These are phyloP conservation scores for Pterobdella sp. DNA, from an alignment of 2,888 invertebrate genomes.

Conservation along the genomic window DNA sequence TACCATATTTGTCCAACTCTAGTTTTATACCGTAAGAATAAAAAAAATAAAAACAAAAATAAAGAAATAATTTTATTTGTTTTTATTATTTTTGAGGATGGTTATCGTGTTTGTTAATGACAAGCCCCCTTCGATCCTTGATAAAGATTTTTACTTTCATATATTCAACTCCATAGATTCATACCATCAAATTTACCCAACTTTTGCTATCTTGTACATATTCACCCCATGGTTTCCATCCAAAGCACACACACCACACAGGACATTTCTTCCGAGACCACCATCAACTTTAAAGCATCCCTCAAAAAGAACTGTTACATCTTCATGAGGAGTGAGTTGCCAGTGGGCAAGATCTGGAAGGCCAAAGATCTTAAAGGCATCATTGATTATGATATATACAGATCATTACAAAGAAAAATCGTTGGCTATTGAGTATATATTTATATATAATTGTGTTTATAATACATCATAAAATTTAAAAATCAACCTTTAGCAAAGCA, in stretches of 20 bases:
- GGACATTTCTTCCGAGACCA: slow-evolving; percentile 31
- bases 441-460: background rate
- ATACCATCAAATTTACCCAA: too few species aligned
- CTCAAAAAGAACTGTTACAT: slow-evolving; percentile 36
- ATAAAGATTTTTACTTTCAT: too few species aligned
- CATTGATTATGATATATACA: background rate
- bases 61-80: too few species aligned
- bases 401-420: background rate
- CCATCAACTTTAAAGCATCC: slow-evolving; percentile 42
- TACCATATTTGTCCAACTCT: too few species aligned
- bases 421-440: background rate
- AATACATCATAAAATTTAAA: too few species aligned
- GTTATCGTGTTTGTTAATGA: too few species aligned
- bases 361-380: slow-evolving; percentile 43
- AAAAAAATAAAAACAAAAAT: too few species aligned
- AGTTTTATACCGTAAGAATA: too few species aligned
- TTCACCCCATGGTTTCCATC: background rate
- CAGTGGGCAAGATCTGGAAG: slow-evolving; percentile 45
- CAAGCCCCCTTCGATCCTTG: too few species aligned
- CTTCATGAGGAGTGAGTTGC: slow-evolving; percentile 46
- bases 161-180: too few species aligned
- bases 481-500: too few species aligned
- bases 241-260: background rate
- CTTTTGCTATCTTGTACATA: background rate
- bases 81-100: too few species aligned